Percentiles rank a stretch among this genome's conserved stretches.
Evolutionary conservation across 2,113 vertebrate species (phyloP).

Genomic region (Tenrec ecaudatus): DNA sequence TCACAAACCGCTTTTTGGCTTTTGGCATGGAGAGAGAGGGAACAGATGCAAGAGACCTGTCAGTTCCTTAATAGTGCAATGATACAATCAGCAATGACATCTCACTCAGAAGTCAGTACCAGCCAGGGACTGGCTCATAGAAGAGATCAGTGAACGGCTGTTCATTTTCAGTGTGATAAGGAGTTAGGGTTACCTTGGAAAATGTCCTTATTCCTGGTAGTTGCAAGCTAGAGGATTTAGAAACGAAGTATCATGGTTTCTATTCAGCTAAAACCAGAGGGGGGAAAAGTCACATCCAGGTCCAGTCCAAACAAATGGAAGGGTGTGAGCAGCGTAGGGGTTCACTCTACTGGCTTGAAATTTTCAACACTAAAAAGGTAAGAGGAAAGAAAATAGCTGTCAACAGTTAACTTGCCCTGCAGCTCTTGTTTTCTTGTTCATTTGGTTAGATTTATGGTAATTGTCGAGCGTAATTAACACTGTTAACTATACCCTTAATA

Average conservation of each 20-base stretch:
- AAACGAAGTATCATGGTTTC: conserved; percentile 30
- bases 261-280: conserved; percentile 50
- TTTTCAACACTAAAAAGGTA: background rate
- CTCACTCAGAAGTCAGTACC: background rate
- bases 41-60: background rate
- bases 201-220: conserved; percentile 30
- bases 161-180: background rate
- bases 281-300: background rate
- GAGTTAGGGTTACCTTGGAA: background rate
- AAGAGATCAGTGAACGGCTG: no score
- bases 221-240: background rate
- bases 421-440: background rate
- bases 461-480: conserved; percentile 1
- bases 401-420: background rate
- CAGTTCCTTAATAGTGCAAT: conserved; percentile 16
- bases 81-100: background rate
- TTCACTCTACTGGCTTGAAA: background rate
- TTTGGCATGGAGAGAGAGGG: background rate
- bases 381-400: background rate
- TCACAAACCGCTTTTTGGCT: background rate
- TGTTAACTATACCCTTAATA: conserved; percentile 56
- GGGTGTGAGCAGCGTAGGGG: background rate
- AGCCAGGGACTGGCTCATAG: no score
- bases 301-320: conserved; percentile 5
- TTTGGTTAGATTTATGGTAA: conserved; percentile 37